phyloP scores from a whole-genome alignment of 2,888 invertebrate genomes.

The Amblyjoppa fuscipennis region DNA sequence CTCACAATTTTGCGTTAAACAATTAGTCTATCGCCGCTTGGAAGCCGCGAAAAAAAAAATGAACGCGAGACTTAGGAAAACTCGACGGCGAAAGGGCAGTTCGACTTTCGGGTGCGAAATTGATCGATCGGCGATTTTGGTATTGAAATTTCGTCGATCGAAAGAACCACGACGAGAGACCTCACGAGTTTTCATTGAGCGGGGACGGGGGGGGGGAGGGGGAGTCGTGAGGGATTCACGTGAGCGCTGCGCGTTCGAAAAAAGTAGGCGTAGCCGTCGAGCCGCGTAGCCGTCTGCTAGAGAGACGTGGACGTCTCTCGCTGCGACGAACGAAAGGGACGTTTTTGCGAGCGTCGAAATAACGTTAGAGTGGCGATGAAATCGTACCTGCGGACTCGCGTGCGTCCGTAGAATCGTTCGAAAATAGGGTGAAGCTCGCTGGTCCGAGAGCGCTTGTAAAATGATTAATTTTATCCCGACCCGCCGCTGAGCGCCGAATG shows the following conservation, averaged over 20 bases:
- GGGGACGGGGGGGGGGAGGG: conserved; percentile 52
- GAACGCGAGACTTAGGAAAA: neutral
- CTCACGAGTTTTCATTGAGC: conserved; percentile 48
- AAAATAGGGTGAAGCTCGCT: conserved; percentile 51
- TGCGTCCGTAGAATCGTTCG: conserved; percentile 3
- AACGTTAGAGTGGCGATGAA: neutral
- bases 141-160: neutral
- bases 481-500: conserved; percentile 48
- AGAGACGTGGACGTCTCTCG: conserved; percentile 26
- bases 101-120: neutral
- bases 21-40: neutral
- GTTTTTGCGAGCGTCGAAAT: neutral
- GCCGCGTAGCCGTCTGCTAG: conserved; percentile 75
- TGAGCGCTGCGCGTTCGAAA: conserved; percentile 79
- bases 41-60: neutral
- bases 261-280: conserved; percentile 83
- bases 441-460: neutral
- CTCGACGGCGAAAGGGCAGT: neutral
- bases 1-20: conserved; percentile 17
- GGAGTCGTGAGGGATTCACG: conserved; percentile 77
- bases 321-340: neutral
- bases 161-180: conserved; percentile 7
- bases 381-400: neutral
- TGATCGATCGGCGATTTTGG: neutral
- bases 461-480: conserved; percentile 56